Evolutionary conservation across 92 coral and sea anemone species (phyloP), one percentile per base, ranked within the genome.

Genomic region (Zoanthus solanderi): DNA sequence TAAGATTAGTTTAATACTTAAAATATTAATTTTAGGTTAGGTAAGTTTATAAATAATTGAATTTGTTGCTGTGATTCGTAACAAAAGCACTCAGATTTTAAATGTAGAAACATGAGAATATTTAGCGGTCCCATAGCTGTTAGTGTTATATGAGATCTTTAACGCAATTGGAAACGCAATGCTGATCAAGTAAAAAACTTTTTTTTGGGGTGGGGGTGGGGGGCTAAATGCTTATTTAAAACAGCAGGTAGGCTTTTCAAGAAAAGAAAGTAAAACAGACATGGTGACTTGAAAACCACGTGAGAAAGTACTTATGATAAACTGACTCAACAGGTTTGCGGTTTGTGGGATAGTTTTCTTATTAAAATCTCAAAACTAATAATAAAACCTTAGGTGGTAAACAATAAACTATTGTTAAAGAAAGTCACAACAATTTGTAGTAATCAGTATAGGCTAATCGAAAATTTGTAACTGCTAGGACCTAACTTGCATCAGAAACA

Each of bases 381-480:
- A 77, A 77, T 77, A 77, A 77, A 2, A 77, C 54, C 48, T 18
- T 15, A 54, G 10, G 23, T 77, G 12, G 47, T 54, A 77, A 77
- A 54, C 68, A 77, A 31, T 50, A 23, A 54, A 58, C 58, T 69
- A 2, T 44, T 69, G 14, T 31, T 7, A 30, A 69, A 30, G 42
- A 13, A 30, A 29, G 34, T 34, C 31, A 13, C 17, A 63, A 63
- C 28, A 63, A 63, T 23, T 34, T 69, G 42, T 30, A 34, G 42
- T 14, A 3, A 3, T 30, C 6, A 69, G 30, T 69, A 23, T 69
- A 69, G 75, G 45, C 17, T 23, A 44, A 69, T 18, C 34, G 16
- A 13, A 30, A 12, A 16, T 14, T 37, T 8, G 52, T 14, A 73
- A 73, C 37, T 17, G 32, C 56, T 75, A 5, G 4, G 15, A 15